Conservation (phyloP, 2,113 vertebrate species). For the Zapus hudsonius region DNA sequence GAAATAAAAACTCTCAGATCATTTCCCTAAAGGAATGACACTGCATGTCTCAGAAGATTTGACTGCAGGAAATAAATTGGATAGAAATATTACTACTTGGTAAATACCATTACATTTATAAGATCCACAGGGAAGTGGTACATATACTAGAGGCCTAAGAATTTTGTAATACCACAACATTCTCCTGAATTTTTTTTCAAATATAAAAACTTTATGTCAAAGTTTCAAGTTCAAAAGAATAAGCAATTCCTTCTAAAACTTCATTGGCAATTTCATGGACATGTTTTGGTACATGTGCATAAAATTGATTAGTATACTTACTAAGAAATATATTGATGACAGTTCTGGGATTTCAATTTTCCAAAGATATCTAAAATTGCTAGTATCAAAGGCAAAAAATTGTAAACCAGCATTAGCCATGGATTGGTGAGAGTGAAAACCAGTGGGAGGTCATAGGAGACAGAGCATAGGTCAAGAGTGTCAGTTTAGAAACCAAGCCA, state of each 20-base stretch:
- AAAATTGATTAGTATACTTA: conserved; percentile 41
- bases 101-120: conserved; percentile 48
- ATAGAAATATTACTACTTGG: conserved; percentile 43
- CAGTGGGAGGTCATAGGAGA: conserved; percentile 70
- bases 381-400: conserved; percentile 73
- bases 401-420: conserved; percentile 82
- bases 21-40: neutral
- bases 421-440: conserved; percentile 78
- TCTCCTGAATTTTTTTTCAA: conserved; percentile 30
- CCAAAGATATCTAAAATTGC: conserved; percentile 72
- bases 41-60: neutral
- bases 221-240: conserved; percentile 49
- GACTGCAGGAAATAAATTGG: conserved; percentile 13
- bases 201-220: conserved; percentile 20
- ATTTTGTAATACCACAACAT: conserved; percentile 31
- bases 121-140: neutral
- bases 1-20: conserved; percentile 21
- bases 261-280: conserved; percentile 2
- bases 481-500: conserved; percentile 66
- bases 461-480: no score
- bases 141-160: conserved; percentile 5
- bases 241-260: conserved; percentile 52
- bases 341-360: conserved; percentile 65
- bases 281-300: conserved; percentile 55
- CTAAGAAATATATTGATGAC: conserved; percentile 68